Conservation (phyloP, 1,140 invertebrate species). For the Thaumatotibia leucotreta region DNA sequence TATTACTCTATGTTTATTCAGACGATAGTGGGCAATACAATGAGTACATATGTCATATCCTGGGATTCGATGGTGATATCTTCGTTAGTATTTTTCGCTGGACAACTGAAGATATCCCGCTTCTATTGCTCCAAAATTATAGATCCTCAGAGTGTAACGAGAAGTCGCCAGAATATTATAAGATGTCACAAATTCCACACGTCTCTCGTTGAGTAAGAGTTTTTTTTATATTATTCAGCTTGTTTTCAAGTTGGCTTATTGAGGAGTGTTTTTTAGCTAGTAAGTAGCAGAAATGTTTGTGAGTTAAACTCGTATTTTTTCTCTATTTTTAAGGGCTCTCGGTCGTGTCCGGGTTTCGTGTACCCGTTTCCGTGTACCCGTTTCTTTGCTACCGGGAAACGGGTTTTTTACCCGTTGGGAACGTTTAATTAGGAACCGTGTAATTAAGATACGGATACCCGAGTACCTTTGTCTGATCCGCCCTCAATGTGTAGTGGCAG, state of each 20-base stretch:
- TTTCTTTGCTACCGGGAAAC: no score
- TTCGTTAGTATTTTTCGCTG: conserved; percentile 48
- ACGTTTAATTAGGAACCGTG: no score
- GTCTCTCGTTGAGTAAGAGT: conserved; percentile 35
- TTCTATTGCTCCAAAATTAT: conserved; percentile 26
- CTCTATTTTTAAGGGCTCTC: no score
- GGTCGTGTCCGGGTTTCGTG: no score
- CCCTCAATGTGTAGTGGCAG: no score
- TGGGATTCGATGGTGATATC: conserved; percentile 44
- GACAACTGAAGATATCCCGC: conserved; percentile 40
- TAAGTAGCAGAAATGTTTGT: no score
- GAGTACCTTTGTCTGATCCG: no score
- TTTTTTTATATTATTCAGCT: not conserved
- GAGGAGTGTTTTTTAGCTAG: no score
- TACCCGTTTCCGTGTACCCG: no score
- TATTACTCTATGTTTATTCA: conserved; percentile 41
- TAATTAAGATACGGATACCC: no score
- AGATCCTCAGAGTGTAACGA: not conserved
- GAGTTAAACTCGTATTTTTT: no score
- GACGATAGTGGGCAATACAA: conserved; percentile 36
- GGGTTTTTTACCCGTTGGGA: no score
- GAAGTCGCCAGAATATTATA: conserved; percentile 33
- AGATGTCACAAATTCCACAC: conserved; percentile 36
- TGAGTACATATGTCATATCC: conserved; percentile 38
- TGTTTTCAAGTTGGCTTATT: not conserved